phyloP scores from a whole-genome alignment of 2,888 invertebrate species.

The Xylocampa areola region DNA sequence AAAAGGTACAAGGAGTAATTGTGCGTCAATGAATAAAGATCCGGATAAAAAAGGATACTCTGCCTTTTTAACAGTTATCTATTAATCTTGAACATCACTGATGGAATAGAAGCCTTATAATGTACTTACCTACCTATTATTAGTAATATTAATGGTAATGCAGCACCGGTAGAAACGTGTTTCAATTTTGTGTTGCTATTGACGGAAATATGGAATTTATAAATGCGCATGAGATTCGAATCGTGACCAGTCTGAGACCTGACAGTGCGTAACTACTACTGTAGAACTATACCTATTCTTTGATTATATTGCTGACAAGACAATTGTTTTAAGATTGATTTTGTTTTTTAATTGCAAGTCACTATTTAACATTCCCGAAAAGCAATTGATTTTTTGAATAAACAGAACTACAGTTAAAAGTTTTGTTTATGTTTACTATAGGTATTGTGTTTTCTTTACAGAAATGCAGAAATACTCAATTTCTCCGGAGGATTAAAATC shows the following conservation, averaged over 20 bases:
- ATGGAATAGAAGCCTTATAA: background rate
- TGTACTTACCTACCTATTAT: too few relatives aligned
- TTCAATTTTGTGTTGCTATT: conserved; percentile 15
- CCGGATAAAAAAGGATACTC: too few relatives aligned
- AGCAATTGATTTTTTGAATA: too few relatives aligned
- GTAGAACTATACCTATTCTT: conserved; percentile 7
- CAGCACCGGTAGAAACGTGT: conserved; percentile 1
- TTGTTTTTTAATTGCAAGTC: conserved; percentile 45
- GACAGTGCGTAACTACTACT: too few relatives aligned
- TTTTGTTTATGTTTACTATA: background rate
- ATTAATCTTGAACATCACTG: too few relatives aligned
- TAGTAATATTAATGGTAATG: too few relatives aligned
- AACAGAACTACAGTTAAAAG: background rate
- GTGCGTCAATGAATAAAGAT: too few relatives aligned
- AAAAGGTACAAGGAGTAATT: too few relatives aligned
- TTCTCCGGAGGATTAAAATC: conserved; percentile 81
- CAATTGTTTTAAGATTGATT: conserved; percentile 12
- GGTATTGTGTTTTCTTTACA: conserved; percentile 60
- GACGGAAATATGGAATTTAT: conserved; percentile 21
- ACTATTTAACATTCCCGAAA: too few relatives aligned
- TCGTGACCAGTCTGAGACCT: too few relatives aligned
- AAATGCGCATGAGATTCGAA: conserved; percentile 1
- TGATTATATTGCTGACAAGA: conserved; percentile 23
- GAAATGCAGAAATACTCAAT: conserved; percentile 72
- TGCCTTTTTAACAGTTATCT: too few relatives aligned